phyloP scores from a whole-genome alignment of 2,113 vertebrate species.

The Xenopus laevis region DNA sequence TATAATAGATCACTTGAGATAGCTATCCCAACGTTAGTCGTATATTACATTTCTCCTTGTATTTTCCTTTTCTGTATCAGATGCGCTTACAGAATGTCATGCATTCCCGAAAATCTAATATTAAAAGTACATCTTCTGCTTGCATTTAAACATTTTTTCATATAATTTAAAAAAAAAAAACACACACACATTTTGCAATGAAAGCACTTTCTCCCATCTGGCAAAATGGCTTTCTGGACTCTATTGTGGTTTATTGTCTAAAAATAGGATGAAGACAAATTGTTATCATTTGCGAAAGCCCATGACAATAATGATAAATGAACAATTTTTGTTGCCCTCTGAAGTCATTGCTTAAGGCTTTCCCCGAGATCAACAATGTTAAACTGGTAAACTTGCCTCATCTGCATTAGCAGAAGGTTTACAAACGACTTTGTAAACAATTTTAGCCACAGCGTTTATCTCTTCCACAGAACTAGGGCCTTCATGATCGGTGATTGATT shows the following conservation, averaged over 20 bases:
- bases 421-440: constrained; percentile 86
- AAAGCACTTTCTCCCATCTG: constrained; percentile 93
- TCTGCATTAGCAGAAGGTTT: constrained; percentile 83
- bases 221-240: constrained; percentile 90
- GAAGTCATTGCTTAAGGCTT: constrained; percentile 98
- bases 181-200: constrained; percentile 75
- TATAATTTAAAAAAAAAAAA: constrained; percentile 68
- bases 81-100: constrained; percentile 59
- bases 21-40: background rate
- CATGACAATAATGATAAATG: constrained; percentile 99
- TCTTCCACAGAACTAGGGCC: constrained; percentile 73
- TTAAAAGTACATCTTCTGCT: constrained; percentile 76
- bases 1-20: background rate
- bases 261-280: constrained; percentile 99
- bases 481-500: constrained; percentile 93
- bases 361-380: constrained; percentile 84
- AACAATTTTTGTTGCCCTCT: constrained; percentile 96
- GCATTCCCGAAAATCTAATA: constrained; percentile 70
- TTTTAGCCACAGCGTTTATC: constrained; percentile 84
- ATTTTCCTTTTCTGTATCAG: constrained; percentile 4
- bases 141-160: constrained; percentile 74
- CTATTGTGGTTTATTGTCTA: constrained; percentile 99
- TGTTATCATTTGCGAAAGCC: constrained; percentile 99
- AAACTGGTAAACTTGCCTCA: constrained; percentile 84
- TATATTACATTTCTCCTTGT: constrained; percentile 4